Conservation (phyloP, 2,113 vertebrate species). For the Dasyprocta punctata region DNA sequence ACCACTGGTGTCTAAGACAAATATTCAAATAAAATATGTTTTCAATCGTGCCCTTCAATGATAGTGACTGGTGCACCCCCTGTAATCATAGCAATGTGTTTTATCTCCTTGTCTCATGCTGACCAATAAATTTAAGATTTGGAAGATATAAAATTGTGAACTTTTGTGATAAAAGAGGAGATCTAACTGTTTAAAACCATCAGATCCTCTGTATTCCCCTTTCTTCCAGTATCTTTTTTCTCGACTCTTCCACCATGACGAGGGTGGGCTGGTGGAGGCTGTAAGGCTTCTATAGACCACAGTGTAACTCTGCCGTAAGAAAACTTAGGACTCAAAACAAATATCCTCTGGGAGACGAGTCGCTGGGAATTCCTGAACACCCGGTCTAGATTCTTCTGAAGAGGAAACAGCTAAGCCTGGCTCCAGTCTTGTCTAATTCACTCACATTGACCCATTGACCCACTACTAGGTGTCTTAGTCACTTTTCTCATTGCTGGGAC, state of each 20-base stretch:
- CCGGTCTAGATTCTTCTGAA: background rate
- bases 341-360: background rate
- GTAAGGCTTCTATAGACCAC: background rate
- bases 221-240: background rate
- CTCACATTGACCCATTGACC: background rate
- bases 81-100: constrained; percentile 33
- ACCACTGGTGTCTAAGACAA: constrained; percentile 57
- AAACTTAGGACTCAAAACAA: background rate
- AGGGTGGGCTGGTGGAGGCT: background rate
- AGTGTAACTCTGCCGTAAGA: background rate
- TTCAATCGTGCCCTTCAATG: constrained; percentile 42
- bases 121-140: constrained; percentile 56
- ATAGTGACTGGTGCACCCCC: constrained; percentile 22
- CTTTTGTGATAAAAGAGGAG: background rate
- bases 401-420: background rate
- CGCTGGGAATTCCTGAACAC: background rate
- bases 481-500: background rate
- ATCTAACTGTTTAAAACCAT: background rate
- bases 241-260: background rate
- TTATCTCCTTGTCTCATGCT: constrained; percentile 51
- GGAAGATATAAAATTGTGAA: constrained; percentile 18
- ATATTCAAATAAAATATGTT: constrained; percentile 67
- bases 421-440: background rate
- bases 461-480: background rate
- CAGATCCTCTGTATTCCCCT: background rate